phyloP scores from a whole-genome alignment of 2,888 invertebrate genomes.

The Icerya purchasi region DNA sequence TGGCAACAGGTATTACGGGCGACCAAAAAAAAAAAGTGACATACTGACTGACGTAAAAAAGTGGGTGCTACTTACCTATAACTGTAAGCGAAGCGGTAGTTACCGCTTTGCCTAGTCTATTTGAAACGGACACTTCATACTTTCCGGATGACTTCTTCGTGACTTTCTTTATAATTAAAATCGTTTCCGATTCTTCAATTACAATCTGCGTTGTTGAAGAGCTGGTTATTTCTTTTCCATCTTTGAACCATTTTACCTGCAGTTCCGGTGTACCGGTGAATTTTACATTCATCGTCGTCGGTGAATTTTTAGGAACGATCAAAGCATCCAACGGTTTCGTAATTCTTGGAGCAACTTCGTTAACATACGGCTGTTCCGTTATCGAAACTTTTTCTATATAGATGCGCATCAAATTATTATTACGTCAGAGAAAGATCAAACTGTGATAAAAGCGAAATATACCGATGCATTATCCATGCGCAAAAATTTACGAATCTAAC shows the following conservation, averaged over 20 bases:
- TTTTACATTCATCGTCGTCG: conserved; percentile 43
- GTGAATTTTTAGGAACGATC: conserved; percentile 43
- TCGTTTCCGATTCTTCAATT: conserved; percentile 41
- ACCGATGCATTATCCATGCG: too few species aligned
- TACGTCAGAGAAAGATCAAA: too few species aligned
- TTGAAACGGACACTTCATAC: conserved; percentile 66
- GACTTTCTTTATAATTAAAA: conserved; percentile 40
- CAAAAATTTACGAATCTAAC: too few species aligned
- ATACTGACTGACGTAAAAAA: too few species aligned
- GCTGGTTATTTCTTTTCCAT: conserved; percentile 50
- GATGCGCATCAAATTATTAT: background rate
- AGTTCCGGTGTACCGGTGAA: conserved; percentile 48
- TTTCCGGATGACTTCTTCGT: conserved; percentile 61
- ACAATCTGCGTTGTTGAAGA: conserved; percentile 32
- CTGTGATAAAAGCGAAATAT: too few species aligned
- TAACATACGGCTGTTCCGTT: conserved; percentile 26
- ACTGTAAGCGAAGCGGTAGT: conserved; percentile 66
- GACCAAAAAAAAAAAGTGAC: too few species aligned
- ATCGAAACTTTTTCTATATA: conserved; percentile 20
- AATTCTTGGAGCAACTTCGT: conserved; percentile 51
- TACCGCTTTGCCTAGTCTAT: conserved; percentile 52
- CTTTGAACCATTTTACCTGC: conserved; percentile 65
- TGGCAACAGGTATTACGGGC: too few species aligned
- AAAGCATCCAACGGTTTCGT: conserved; percentile 54
- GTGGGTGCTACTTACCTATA: conserved; percentile 25